Evolutionary conservation across 2,113 vertebrate genomes (phyloP).

Genomic region (Meriones unguiculatus): DNA sequence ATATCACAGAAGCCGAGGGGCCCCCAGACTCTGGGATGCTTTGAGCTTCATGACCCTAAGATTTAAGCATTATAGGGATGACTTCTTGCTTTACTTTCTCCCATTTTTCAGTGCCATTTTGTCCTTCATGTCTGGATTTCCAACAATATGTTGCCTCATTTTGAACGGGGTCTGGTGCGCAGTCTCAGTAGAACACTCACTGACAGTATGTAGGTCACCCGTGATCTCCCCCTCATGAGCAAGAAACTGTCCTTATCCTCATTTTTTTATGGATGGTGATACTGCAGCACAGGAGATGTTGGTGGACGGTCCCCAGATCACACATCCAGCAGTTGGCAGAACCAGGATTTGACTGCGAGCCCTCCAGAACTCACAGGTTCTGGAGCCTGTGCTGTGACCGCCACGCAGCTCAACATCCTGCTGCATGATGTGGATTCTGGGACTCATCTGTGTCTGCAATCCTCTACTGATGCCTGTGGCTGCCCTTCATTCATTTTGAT

Average conservation of each 20-base stretch:
- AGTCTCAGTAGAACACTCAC: background rate
- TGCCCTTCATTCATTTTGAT: accelerated
- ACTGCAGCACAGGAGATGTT: background rate
- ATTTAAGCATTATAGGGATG: background rate
- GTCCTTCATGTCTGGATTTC: background rate
- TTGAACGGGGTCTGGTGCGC: background rate
- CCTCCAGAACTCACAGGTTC: background rate
- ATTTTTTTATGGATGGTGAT: background rate
- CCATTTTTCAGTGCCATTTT: background rate
- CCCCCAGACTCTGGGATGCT: background rate
- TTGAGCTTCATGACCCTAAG: background rate
- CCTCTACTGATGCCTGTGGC: background rate
- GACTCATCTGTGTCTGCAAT: background rate
- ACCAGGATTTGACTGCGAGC: background rate
- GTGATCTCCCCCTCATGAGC: accelerated
- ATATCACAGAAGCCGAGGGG: background rate
- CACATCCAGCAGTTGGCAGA: background rate
- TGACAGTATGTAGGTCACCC: background rate
- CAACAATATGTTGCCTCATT: background rate
- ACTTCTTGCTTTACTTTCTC: background rate
- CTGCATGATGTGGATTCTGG: background rate
- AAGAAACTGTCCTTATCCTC: background rate
- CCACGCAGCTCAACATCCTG: accelerated
- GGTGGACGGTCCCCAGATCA: background rate
- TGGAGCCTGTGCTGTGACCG: accelerated